Conservation (phyloP, 2,888 invertebrate species). For the Empis stercorea region DNA sequence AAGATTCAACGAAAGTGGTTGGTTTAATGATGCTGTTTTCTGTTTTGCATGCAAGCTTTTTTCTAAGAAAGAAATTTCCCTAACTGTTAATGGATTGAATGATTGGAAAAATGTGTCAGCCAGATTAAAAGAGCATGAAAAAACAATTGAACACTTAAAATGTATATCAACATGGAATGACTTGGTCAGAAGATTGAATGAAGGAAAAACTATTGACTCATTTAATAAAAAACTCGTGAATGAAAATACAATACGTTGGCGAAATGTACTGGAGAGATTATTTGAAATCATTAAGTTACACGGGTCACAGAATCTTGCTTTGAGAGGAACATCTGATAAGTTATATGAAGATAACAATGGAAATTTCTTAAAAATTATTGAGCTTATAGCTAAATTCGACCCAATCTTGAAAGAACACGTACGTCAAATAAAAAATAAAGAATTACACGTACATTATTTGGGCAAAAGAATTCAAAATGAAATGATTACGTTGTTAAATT, state of each 20-base stretch:
- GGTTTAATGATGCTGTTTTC: too few species aligned
- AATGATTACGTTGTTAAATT: slow-evolving; percentile 4
- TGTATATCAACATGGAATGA: neutral
- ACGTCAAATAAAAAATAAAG: neutral
- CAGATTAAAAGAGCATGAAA: slow-evolving; percentile 1
- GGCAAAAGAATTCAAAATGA: slow-evolving; percentile 6
- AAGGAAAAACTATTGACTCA: slow-evolving; percentile 1
- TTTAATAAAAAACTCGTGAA: neutral
- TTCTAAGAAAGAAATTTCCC: too few species aligned
- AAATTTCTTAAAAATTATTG: too few species aligned
- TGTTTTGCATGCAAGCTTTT: too few species aligned
- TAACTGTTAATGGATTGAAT: too few species aligned
- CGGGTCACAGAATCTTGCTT: slow-evolving; percentile 1
- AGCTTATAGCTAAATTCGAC: slow-evolving; percentile 1
- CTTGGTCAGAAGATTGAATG: slow-evolving; percentile 1
- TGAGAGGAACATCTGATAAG: too few species aligned
- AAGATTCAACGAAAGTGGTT: too few species aligned
- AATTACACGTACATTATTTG: slow-evolving; percentile 1
- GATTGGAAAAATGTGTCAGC: neutral
- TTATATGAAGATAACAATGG: too few species aligned
- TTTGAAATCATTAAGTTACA: slow-evolving; percentile 1
- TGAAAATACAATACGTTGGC: slow-evolving; percentile 1
- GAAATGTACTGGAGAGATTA: slow-evolving; percentile 1
- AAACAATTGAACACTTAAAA: slow-evolving; percentile 1
- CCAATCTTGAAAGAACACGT: neutral